Conservation (phyloP, 2,888 invertebrate species). For the Pollenia labialis region DNA sequence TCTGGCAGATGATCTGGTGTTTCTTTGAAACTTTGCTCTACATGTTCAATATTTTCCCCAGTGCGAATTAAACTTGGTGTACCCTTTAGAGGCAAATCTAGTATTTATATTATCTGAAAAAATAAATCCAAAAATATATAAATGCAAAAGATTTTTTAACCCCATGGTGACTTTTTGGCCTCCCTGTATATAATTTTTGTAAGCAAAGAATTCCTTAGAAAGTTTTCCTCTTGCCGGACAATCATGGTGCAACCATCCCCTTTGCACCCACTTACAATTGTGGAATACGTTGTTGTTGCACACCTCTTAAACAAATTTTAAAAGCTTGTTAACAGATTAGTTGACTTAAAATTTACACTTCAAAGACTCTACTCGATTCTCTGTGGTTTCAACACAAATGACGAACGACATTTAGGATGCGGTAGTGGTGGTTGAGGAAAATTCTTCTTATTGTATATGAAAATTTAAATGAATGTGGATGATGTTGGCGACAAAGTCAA, state of each 20-base stretch:
- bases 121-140: no score
- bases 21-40: no score
- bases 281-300: neutral
- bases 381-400: conserved; percentile 26
- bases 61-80: no score
- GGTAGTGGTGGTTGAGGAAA: conserved; percentile 1
- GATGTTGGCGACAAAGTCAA: conserved; percentile 21
- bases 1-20: no score
- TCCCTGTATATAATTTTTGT: no score
- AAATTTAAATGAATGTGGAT: conserved; percentile 2
- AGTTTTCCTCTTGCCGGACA: conserved; percentile 3
- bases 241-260: neutral
- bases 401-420: neutral
- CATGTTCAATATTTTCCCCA: no score
- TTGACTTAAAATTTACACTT: conserved; percentile 60
- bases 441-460: neutral
- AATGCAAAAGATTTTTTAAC: no score
- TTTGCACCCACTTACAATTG: neutral
- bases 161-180: no score
- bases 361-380: conserved; percentile 37
- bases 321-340: conserved; percentile 61
- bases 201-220: no score
- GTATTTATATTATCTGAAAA: no score
- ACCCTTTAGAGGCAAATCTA: no score
- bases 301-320: conserved; percentile 28